phyloP scores from a whole-genome alignment of 2,888 invertebrate species.

The Rhyacophila evoluta region DNA sequence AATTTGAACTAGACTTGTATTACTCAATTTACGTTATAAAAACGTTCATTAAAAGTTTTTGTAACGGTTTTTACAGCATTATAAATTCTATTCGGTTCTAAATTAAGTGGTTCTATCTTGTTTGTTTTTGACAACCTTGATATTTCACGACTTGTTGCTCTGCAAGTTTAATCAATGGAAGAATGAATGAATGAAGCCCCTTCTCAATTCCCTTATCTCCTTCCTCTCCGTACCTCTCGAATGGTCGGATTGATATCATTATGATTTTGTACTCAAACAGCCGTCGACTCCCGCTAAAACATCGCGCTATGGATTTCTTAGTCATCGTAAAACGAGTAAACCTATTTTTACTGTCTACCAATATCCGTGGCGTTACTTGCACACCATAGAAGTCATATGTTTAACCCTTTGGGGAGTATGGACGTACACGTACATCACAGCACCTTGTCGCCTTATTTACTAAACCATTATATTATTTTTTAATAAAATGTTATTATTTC shows the following conservation, averaged over 20 bases:
- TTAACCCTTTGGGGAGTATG: too few species aligned
- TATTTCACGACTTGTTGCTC: neutral
- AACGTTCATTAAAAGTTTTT: neutral
- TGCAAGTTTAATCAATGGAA: neutral
- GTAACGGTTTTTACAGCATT: neutral
- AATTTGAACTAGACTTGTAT: neutral
- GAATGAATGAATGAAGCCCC: neutral
- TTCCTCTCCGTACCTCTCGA: slow-evolving; percentile 1
- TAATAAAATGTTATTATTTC: too few species aligned
- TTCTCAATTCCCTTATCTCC: neutral
- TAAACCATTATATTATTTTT: too few species aligned
- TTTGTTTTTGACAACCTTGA: slow-evolving; percentile 5
- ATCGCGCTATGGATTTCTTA: neutral
- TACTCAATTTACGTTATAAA: neutral
- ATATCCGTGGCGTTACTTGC: too few species aligned
- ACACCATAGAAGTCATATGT: too few species aligned
- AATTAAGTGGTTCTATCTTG: neutral
- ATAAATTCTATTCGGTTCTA: neutral
- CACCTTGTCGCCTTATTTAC: too few species aligned
- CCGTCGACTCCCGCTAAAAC: neutral
- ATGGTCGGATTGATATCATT: neutral
- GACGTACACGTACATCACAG: too few species aligned
- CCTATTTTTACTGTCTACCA: too few species aligned
- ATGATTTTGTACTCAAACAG: neutral
- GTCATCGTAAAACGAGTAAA: too few species aligned